Evolutionary conservation across 1,140 invertebrate species (phyloP).

Genomic region (Drosophila murphyi): DNA sequence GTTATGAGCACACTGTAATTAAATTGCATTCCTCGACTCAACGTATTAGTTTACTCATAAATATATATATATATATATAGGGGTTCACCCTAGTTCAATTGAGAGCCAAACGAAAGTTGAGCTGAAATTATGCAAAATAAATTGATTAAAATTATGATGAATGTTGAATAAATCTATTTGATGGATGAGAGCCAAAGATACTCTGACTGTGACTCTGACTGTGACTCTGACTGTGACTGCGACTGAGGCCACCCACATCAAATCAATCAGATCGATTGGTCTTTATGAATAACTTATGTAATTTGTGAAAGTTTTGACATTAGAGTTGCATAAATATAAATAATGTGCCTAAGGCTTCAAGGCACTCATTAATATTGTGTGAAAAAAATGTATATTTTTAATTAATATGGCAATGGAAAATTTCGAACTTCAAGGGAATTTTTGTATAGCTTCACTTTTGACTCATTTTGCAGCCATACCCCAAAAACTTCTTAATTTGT

Average conservation of each 20-base stretch:
- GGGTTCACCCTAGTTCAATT: not conserved
- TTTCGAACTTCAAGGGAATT: too few relatives aligned
- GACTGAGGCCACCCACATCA: conserved; percentile 32
- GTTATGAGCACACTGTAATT: conserved; percentile 68
- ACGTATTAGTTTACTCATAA: not conserved
- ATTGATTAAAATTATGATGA: conserved; percentile 45
- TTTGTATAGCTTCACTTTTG: not conserved
- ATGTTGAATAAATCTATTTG: conserved; percentile 25
- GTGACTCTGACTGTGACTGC: too few relatives aligned
- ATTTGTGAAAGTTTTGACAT: conserved; percentile 36
- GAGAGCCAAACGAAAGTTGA: conserved; percentile 2
- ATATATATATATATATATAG: too few relatives aligned
- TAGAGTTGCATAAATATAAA: not conserved
- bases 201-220: too few relatives aligned
- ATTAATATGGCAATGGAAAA: not conserved
- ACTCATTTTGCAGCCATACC: too few relatives aligned
- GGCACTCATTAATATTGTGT: conserved; percentile 1
- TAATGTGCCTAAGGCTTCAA: not conserved
- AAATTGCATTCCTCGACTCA: conserved; percentile 50
- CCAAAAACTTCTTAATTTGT: too few relatives aligned
- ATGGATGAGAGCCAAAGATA: not conserved
- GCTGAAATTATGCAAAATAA: conserved; percentile 40
- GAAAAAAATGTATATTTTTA: not conserved
- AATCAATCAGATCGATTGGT: not conserved
- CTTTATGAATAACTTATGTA: conserved; percentile 10